phyloP scores from a whole-genome alignment of 1,140 invertebrate genomes.

The Ditylenchus dipsaci region DNA sequence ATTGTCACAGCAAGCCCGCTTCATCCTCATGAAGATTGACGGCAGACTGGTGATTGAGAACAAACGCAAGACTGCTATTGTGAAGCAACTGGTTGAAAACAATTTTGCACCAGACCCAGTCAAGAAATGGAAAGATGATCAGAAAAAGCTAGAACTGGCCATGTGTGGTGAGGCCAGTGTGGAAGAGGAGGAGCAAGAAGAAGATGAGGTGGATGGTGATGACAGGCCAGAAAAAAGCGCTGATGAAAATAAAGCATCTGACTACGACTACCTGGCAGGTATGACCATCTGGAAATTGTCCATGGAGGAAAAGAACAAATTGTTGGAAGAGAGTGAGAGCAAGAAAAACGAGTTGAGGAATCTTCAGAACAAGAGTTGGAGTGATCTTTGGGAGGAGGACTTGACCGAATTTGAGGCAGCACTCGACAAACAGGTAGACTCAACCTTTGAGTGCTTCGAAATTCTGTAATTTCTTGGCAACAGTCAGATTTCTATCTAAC shows the following conservation, averaged over 20 bases:
- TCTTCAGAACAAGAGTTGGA: no score
- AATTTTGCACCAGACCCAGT: constrained; percentile 92
- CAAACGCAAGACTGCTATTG: constrained; percentile 79
- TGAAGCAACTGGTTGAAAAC: constrained; percentile 77
- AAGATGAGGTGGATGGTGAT: constrained; percentile 52
- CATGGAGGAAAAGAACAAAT: no score
- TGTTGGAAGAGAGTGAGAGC: no score
- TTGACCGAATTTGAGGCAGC: no score
- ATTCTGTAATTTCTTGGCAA: background rate
- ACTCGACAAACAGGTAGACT: constrained; percentile 1
- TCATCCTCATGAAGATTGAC: constrained; percentile 95
- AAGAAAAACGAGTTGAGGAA: no score
- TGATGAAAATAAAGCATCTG: constrained; percentile 41
- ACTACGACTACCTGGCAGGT: constrained; percentile 77
- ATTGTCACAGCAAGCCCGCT: constrained; percentile 65
- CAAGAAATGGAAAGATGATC: constrained; percentile 77
- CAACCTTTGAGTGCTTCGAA: background rate
- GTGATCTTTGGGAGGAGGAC: no score
- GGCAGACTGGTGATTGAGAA: constrained; percentile 90
- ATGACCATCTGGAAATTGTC: no score
- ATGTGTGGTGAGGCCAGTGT: constrained; percentile 45
- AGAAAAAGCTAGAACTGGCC: constrained; percentile 59
- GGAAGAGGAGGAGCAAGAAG: constrained; percentile 48
- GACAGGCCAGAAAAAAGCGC: constrained; percentile 49
- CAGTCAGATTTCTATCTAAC: background rate